Percentiles rank a stretch among this genome's conserved stretches.
Conservation (phyloP, 2,888 invertebrate species). For the Corbicula japonica region DNA sequence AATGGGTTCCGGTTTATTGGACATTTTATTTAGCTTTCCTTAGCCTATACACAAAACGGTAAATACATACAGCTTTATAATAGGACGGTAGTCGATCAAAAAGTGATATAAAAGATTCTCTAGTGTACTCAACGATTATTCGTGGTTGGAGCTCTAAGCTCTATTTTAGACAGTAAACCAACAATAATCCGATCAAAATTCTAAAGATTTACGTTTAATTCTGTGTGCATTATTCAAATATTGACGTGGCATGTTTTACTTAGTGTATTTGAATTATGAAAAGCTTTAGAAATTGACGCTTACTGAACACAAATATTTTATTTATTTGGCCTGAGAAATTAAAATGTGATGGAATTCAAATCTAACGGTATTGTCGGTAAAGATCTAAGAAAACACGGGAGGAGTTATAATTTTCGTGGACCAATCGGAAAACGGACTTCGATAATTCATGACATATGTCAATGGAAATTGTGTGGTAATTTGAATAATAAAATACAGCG, state of each 20-base stretch:
- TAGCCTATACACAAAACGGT: constrained; percentile 39
- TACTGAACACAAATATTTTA: neutral
- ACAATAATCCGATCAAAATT: constrained; percentile 35
- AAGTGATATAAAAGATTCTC: constrained; percentile 28
- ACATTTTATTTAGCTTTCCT: constrained; percentile 37
- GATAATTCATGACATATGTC: constrained; percentile 53
- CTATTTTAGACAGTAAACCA: constrained; percentile 22
- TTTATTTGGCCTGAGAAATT: neutral
- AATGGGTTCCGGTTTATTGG: constrained; percentile 49
- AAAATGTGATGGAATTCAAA: constrained; percentile 9
- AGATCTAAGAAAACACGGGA: constrained; percentile 33
- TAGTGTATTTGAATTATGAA: constrained; percentile 8
- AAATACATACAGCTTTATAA: constrained; percentile 16
- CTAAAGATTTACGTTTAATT: constrained; percentile 41
- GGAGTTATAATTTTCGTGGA: constrained; percentile 21
- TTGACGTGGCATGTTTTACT: constrained; percentile 21
- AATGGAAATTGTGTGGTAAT: constrained; percentile 45
- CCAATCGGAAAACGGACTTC: constrained; percentile 38
- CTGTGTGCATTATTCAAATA: constrained; percentile 25
- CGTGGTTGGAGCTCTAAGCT: constrained; percentile 21
- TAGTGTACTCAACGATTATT: constrained; percentile 33
- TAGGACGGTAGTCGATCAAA: constrained; percentile 33
- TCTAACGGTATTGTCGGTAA: constrained; percentile 10
- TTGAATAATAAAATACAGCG: constrained; percentile 55
- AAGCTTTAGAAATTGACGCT: neutral